Evolutionary conservation across 2,888 invertebrate species (phyloP).

Genomic region (Plagodis dolabraria): DNA sequence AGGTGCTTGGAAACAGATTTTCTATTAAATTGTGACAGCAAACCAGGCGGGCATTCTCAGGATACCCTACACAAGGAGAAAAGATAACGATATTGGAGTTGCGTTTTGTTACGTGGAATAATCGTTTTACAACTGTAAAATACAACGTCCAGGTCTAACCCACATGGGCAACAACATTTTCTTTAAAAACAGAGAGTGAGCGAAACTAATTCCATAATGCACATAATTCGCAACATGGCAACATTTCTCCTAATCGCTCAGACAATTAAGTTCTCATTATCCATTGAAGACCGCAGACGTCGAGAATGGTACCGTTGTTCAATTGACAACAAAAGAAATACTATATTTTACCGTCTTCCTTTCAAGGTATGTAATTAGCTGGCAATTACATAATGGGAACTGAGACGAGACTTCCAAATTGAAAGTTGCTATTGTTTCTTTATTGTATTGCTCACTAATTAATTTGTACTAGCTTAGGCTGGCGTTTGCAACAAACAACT

Average conservation of each 20-base stretch:
- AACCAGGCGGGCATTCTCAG: too few species aligned
- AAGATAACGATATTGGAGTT: too few species aligned
- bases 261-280: slow-evolving; percentile 61
- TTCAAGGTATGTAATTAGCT: slow-evolving; percentile 25
- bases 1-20: too few species aligned
- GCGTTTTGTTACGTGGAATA: too few species aligned
- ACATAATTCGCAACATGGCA: slow-evolving; percentile 28
- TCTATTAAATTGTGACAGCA: too few species aligned
- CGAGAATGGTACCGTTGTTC: slow-evolving; percentile 32
- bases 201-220: slow-evolving; percentile 25
- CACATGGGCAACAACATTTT: slow-evolving; percentile 6
- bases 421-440: slow-evolving; percentile 36
- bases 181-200: slow-evolving; percentile 7
- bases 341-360: slow-evolving; percentile 31
- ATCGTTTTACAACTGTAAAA: neutral
- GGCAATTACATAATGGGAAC: slow-evolving; percentile 33
- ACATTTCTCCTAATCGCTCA: slow-evolving; percentile 41
- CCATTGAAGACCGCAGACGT: slow-evolving; percentile 31
- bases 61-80: too few species aligned
- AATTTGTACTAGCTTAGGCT: slow-evolving; percentile 14
- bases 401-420: slow-evolving; percentile 22
- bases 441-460: slow-evolving; percentile 25
- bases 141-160: neutral
- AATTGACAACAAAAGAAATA: slow-evolving; percentile 39
- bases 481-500: neutral